Percentiles rank a stretch among this genome's conserved stretches.
Conservation (phyloP, 1,140 invertebrate genomes). For the Drosophila gunungcola region DNA sequence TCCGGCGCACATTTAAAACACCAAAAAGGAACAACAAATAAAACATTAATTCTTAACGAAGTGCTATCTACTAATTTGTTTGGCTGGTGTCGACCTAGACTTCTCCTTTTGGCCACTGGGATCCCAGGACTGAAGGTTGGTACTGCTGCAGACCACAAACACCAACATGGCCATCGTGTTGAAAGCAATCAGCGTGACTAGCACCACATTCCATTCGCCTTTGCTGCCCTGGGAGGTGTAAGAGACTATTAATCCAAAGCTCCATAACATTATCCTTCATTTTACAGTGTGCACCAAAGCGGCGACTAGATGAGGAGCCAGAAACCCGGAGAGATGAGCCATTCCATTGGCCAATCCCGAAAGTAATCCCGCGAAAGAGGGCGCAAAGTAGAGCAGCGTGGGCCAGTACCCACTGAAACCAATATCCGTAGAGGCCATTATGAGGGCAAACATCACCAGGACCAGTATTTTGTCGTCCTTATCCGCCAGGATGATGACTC, state of each 20-base stretch:
- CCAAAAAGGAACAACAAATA: conserved; percentile 3
- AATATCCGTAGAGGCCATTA: conserved; percentile 64
- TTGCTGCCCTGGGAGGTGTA: conserved; percentile 60
- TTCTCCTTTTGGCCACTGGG: conserved; percentile 17
- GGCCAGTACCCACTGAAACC: conserved; percentile 76
- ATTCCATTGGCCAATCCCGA: conserved; percentile 69
- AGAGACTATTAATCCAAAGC: neutral
- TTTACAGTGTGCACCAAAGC: conserved; percentile 63
- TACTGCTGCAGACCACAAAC: conserved; percentile 64
- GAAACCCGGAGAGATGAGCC: conserved; percentile 66
- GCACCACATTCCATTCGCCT: conserved; percentile 67
- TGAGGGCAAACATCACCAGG: conserved; percentile 48
- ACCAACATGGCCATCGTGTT: conserved; percentile 57
- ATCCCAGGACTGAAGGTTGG: conserved; percentile 66
- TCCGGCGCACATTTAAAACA: conserved; percentile 10
- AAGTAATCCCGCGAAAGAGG: conserved; percentile 71
- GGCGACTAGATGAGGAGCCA: conserved; percentile 59
- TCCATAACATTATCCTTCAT: neutral
- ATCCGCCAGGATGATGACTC: conserved; percentile 45
- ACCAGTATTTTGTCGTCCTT: conserved; percentile 51
- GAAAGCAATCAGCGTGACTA: conserved; percentile 45
- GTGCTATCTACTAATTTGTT: conserved; percentile 8
- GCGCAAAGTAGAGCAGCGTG: conserved; percentile 71
- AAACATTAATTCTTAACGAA: neutral
- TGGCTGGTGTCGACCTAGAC: neutral